Evolutionary conservation across 2,888 invertebrate genomes (phyloP).

Genomic region (Argyresthia goedartella): DNA sequence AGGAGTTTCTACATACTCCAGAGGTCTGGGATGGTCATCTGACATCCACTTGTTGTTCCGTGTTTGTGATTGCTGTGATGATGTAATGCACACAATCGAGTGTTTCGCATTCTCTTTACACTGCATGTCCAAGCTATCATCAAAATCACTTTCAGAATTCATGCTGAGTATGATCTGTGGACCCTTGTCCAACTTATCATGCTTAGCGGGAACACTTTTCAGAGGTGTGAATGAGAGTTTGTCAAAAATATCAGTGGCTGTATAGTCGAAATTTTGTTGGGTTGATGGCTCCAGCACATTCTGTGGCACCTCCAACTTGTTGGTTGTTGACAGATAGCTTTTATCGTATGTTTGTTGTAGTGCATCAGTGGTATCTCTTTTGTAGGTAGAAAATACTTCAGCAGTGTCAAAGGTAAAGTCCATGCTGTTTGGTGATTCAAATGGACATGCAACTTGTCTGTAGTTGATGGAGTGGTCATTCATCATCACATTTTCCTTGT

Average conservation of each 20-base stretch:
- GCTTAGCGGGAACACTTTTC: conserved; percentile 30
- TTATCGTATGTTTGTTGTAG: conserved; percentile 50
- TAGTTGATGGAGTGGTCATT: conserved; percentile 23
- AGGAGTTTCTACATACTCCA: conserved; percentile 22
- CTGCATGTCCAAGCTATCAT: conserved; percentile 43
- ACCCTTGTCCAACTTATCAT: conserved; percentile 42
- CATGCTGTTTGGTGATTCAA: conserved; percentile 39
- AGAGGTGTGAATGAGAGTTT: conserved; percentile 55
- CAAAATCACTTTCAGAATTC: conserved; percentile 48
- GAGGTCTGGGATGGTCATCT: conserved; percentile 26
- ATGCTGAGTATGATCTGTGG: conserved; percentile 48
- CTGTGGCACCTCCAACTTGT: conserved; percentile 13
- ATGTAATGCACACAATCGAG: conserved; percentile 42
- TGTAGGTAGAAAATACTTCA: conserved; percentile 49
- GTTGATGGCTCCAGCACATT: conserved; percentile 46
- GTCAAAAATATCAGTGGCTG: conserved; percentile 44
- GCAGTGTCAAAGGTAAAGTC: conserved; percentile 50
- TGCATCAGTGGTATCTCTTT: conserved; percentile 24
- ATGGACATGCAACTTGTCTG: conserved; percentile 38
- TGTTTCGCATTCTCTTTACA: conserved; percentile 48
- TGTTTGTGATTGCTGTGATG: conserved; percentile 20
- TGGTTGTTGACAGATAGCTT: conserved; percentile 17
- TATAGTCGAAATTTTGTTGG: conserved; percentile 26
- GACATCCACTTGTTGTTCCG: conserved; percentile 40
- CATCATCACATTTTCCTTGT: conserved; percentile 33